phyloP scores from a whole-genome alignment of 2,888 invertebrate species.

The Drosophila atripex region DNA sequence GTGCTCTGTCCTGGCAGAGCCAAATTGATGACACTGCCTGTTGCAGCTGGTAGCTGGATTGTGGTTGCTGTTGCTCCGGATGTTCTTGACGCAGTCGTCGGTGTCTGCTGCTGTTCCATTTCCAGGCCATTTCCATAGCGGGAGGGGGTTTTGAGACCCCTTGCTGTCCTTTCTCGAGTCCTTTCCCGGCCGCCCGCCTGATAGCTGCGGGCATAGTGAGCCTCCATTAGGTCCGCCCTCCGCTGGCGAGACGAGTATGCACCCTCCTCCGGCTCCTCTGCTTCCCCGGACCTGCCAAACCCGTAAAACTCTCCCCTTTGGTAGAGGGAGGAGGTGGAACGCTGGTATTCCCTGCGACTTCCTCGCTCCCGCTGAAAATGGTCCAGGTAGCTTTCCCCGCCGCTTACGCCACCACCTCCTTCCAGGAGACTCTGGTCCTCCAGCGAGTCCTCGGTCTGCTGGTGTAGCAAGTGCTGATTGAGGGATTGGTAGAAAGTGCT shows the following conservation, averaged over 20 bases:
- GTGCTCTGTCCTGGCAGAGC: conserved; percentile 38
- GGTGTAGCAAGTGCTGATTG: conserved; percentile 75
- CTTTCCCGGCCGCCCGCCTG: conserved; percentile 33
- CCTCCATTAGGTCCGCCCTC: conserved; percentile 66
- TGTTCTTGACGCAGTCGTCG: conserved; percentile 23
- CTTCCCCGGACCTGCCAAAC: conserved; percentile 44
- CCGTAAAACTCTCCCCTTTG: conserved; percentile 62
- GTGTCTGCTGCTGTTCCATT: conserved; percentile 35
- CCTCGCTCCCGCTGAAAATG: conserved; percentile 74
- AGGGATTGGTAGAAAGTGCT: conserved; percentile 81
- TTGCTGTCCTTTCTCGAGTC: conserved; percentile 17
- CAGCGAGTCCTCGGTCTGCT: conserved; percentile 30
- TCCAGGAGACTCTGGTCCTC: conserved; percentile 24
- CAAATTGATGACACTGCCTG: conserved; percentile 49
- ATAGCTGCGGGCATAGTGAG: conserved; percentile 54
- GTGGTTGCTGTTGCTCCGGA: conserved; percentile 20
- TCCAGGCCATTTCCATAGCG: conserved; percentile 13
- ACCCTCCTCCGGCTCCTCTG: conserved; percentile 27
- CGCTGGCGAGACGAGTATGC: conserved; percentile 50
- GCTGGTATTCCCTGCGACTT: conserved; percentile 53
- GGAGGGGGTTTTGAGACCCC: background rate
- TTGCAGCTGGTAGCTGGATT: conserved; percentile 24
- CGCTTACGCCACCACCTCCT: conserved; percentile 47
- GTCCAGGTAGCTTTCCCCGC: conserved; percentile 81
- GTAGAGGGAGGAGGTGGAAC: conserved; percentile 24